Conservation (phyloP, 2,113 vertebrate genomes). For the Chiloscyllium plagiosum region DNA sequence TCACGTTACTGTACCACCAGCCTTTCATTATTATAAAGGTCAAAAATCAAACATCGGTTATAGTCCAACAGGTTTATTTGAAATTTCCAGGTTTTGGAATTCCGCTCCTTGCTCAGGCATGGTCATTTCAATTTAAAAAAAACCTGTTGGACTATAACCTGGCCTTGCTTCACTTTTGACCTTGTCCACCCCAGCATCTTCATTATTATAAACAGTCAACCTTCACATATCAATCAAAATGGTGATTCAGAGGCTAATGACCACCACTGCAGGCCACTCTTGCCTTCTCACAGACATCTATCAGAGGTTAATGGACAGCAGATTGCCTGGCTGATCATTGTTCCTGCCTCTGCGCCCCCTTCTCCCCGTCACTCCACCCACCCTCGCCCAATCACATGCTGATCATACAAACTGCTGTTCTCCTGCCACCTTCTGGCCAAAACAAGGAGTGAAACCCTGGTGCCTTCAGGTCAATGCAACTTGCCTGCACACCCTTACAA, state of each 20-base stretch:
- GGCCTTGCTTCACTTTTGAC: too few species aligned
- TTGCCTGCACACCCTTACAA: not conserved
- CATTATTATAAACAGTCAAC: not conserved
- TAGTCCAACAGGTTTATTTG: too few species aligned
- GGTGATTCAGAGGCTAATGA: too few species aligned
- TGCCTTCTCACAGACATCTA: not conserved
- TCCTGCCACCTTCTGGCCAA: not conserved
- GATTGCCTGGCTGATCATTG: not conserved
- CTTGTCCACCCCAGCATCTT: not conserved
- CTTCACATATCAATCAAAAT: not conserved
- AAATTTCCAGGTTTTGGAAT: too few species aligned
- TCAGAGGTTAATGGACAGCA: not conserved
- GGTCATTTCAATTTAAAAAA: too few species aligned
- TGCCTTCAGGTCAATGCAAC: not conserved
- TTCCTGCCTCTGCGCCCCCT: too few species aligned
- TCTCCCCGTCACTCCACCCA: too few species aligned
- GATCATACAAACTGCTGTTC: not conserved
- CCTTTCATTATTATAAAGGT: not conserved
- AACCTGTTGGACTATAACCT: too few species aligned
- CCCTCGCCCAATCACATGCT: not conserved
- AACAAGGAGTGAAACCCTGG: not conserved
- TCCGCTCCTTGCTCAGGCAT: too few species aligned
- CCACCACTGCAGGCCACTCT: not conserved
- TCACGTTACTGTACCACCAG: not conserved
- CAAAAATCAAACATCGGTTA: too few species aligned